Evolutionary conservation across 1,140 invertebrate genomes (phyloP).

Genomic region (Aphelenchoides avenae): DNA sequence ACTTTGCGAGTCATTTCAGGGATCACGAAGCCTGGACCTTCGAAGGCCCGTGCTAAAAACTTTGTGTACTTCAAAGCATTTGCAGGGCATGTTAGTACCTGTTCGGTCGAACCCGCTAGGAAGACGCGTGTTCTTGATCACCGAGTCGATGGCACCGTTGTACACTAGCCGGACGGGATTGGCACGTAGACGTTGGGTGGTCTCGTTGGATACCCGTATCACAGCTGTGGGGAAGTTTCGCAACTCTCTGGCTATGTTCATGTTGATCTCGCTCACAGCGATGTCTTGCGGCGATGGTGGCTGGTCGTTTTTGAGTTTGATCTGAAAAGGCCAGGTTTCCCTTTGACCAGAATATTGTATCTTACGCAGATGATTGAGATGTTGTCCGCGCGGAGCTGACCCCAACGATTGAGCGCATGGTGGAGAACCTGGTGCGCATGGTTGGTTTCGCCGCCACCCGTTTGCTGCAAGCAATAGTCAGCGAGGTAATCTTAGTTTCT

Average conservation of each 20-base stretch:
- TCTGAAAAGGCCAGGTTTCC: conserved; percentile 12
- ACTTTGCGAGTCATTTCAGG: background rate
- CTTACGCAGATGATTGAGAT: conserved; percentile 33
- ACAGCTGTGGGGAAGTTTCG: conserved; percentile 22
- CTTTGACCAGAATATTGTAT: background rate
- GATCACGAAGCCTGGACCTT: conserved; percentile 4
- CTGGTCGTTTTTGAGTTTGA: conserved; percentile 18
- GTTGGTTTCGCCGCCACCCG: too few relatives aligned
- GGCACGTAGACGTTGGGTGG: conserved; percentile 7
- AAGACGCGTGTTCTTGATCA: too few relatives aligned
- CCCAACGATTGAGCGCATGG: conserved; percentile 27
- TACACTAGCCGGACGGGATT: conserved; percentile 2
- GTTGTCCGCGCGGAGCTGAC: conserved; percentile 25
- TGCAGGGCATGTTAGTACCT: background rate
- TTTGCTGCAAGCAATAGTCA: too few relatives aligned
- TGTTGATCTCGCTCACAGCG: conserved; percentile 2
- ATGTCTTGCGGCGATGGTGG: conserved; percentile 4
- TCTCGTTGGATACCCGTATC: conserved; percentile 7
- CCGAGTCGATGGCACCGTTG: background rate
- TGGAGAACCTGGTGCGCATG: conserved; percentile 22
- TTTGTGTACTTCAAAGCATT: background rate
- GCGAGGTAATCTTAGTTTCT: too few relatives aligned
- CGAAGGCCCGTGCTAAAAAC: background rate
- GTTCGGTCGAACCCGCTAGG: background rate
- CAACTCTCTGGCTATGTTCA: conserved; percentile 15